Evolutionary conservation across 2,113 vertebrate species (phyloP).

Genomic region (Heliornis fulica): DNA sequence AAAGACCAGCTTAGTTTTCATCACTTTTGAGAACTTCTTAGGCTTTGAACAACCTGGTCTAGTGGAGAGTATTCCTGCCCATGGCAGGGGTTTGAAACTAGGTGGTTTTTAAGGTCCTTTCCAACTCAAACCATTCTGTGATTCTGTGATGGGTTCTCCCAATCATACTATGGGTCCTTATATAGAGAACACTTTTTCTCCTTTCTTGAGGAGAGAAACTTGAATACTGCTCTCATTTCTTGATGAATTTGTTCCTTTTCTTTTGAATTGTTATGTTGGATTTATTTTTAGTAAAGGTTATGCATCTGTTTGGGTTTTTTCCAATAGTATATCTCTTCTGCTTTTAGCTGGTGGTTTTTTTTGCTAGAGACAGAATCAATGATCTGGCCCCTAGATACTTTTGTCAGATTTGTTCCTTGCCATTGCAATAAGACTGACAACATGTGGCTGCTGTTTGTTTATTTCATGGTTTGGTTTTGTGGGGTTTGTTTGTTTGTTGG

Average conservation of each 20-base stretch:
- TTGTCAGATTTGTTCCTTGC: background rate
- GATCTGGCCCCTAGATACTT: background rate
- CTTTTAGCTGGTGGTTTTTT: background rate
- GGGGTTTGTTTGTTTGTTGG: background rate
- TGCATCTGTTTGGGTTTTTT: background rate
- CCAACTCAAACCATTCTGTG: background rate
- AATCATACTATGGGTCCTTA: background rate
- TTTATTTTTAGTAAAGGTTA: background rate
- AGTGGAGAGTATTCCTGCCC: background rate
- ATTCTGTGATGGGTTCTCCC: background rate
- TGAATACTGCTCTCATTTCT: background rate
- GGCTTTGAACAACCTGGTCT: background rate
- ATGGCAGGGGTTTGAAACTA: background rate
- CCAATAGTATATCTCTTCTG: background rate
- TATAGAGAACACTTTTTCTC: background rate
- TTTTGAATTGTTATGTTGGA: background rate
- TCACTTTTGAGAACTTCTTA: fast-evolving
- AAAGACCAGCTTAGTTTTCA: background rate
- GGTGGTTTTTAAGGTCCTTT: background rate
- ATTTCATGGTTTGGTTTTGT: background rate
- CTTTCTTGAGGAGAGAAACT: no score
- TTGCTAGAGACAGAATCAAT: background rate
- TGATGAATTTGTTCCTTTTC: background rate
- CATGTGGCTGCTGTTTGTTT: background rate
- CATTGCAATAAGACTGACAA: background rate